Conservation (phyloP, 1,140 invertebrate species). For the Drosophila eugracilis region DNA sequence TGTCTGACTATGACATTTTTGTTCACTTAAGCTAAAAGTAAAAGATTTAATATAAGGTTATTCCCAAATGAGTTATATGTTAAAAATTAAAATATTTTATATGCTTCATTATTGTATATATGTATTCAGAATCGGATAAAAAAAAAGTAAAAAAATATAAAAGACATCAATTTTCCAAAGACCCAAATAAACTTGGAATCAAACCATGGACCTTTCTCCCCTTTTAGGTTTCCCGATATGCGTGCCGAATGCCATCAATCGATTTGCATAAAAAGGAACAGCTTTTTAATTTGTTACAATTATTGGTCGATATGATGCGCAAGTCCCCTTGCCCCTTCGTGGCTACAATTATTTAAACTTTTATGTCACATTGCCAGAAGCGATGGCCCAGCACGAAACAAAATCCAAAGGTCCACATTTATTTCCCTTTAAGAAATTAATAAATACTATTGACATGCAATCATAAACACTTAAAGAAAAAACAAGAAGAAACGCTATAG, state of each 20-base stretch:
- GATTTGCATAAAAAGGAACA: slow-evolving; percentile 44
- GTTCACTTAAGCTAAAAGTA: too few species aligned
- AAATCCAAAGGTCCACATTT: neutral
- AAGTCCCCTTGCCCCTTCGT: slow-evolving; percentile 24
- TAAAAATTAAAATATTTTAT: too few species aligned
- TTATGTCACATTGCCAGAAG: slow-evolving; percentile 37
- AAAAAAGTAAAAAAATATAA: too few species aligned
- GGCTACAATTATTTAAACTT: slow-evolving; percentile 44
- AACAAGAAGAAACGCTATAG: neutral
- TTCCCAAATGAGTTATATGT: too few species aligned
- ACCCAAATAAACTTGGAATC: too few species aligned
- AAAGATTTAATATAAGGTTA: too few species aligned
- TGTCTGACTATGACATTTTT: too few species aligned
- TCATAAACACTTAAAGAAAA: slow-evolving; percentile 38
- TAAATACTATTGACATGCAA: slow-evolving; percentile 66
- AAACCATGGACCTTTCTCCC: neutral
- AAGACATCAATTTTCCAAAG: too few species aligned
- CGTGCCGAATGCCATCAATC: slow-evolving; percentile 64
- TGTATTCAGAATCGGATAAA: too few species aligned
- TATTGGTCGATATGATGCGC: slow-evolving; percentile 50
- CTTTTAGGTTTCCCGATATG: slow-evolving; percentile 8
- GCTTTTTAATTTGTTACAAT: slow-evolving; percentile 61
- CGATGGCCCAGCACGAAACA: slow-evolving; percentile 28
- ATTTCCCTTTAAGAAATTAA: slow-evolving; percentile 45
- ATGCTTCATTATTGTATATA: too few species aligned